Base-by-base conservation (phyloP, 2,888 invertebrate genomes). In the Cordilura impudica region DNA sequence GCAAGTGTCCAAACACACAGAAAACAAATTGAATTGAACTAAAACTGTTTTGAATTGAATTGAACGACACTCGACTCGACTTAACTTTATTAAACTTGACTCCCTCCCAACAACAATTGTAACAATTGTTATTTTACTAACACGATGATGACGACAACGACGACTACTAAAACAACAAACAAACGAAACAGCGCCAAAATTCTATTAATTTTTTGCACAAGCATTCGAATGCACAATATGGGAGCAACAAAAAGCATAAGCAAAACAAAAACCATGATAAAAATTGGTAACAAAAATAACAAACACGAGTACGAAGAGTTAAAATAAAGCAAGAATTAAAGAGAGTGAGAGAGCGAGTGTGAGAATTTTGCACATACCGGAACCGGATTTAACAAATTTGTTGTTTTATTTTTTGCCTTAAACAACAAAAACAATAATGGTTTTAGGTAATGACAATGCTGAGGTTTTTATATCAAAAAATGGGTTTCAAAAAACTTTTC, bases 361-460 rank as follows among this genome's bases (percentile, higher is more conserved):
- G 31, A 39, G 21, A 39, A 54, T 63, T 70, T 75, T 63, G 10
- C 18, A 8, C 16, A 79, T 65, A 81, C 80, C 83, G 82, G 83
- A 83, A 82, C 82, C 83, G 82, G 82, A 82, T 73, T 78, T 78
- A 69, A 16, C 14, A 39, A 29, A 18, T 71, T 54, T 66, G 35
- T 54, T 43, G 61, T 49, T 51, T 1, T 53, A 58, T 26, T 47
- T 35, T 69, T 7, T 29, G 18, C 16, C 60, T 47, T 14, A 53
- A 19, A 49, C 10, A 49, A 45, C 3, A 58, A 21, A 8, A 58
- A 45, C 2, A 61, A 63, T 19, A 49, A 58, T 26, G n/a, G 10
- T 12, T 26, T n/a, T 23, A 1, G 4, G 12, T n/a, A 6, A 23
- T 12, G 26, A 12, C 26, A 49, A 26, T 16, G n/a, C 6, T 19